Conservation (phyloP, 2,888 invertebrate species). For the Cryptus viduatorius region DNA sequence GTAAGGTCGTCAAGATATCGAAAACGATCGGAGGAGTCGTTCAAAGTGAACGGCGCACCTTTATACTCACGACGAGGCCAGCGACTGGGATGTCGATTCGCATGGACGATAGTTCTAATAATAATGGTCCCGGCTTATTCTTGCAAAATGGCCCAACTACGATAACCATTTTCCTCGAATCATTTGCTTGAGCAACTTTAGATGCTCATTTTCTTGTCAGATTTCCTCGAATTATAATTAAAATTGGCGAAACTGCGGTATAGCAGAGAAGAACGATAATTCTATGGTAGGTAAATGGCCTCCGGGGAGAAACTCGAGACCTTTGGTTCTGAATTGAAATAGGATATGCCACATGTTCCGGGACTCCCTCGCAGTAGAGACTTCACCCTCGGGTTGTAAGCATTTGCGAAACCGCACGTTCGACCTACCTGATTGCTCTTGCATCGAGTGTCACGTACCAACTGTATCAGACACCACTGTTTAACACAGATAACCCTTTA, state of each 20-base stretch:
- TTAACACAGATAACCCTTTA: slow-evolving; percentile 13
- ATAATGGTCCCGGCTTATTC: neutral
- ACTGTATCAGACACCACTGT: slow-evolving; percentile 14
- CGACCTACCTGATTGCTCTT: slow-evolving; percentile 10
- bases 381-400: slow-evolving; percentile 1
- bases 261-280: neutral
- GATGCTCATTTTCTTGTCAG: neutral
- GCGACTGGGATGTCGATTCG: neutral
- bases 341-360: slow-evolving; percentile 25
- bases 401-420: slow-evolving; percentile 36
- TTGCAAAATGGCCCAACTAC: neutral
- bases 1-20: slow-evolving; percentile 19
- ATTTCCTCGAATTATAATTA: neutral
- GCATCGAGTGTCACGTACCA: slow-evolving; percentile 29
- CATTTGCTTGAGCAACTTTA: neutral
- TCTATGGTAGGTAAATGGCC: slow-evolving; percentile 2
- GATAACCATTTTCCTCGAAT: neutral
- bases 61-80: slow-evolving; percentile 2
- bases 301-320: slow-evolving; percentile 25
- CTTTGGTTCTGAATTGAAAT: slow-evolving; percentile 35
- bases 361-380: slow-evolving; percentile 1
- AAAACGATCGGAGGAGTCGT: slow-evolving; percentile 18
- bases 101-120: neutral
- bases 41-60: slow-evolving; percentile 15
- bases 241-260: slow-evolving; percentile 2